phyloP scores from a whole-genome alignment of 2,797 vertebrate genomes.

The Scomberomorus guttatus region DNA sequence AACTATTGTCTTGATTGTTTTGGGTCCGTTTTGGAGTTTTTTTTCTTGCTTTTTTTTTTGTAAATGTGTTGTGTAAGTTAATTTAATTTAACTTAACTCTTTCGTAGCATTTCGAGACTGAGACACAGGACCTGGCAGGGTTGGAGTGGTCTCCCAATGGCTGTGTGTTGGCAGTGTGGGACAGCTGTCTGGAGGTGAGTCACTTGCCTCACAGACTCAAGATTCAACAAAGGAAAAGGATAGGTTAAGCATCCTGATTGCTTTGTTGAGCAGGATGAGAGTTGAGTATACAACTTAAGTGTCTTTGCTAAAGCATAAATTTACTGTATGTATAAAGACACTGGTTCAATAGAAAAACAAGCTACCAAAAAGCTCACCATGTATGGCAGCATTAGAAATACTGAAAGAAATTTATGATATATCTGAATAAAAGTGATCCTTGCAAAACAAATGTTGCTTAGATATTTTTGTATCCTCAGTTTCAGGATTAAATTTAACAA shows the following conservation, averaged over 20 bases:
- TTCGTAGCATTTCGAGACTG: slow-evolving; percentile 94
- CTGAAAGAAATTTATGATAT: neutral
- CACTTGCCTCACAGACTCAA: neutral
- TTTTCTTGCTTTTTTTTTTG: neutral
- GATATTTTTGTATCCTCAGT: neutral
- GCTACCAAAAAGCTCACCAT: neutral
- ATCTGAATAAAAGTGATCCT: neutral
- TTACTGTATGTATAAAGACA: neutral
- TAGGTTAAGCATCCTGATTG: neutral
- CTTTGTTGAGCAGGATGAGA: neutral
- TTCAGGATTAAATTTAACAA: neutral
- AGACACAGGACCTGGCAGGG: slow-evolving; percentile 94
- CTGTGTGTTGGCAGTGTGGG: slow-evolving; percentile 96
- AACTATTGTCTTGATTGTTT: neutral
- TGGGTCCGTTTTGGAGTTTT: neutral
- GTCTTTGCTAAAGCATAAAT: too few species aligned
- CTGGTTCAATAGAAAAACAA: neutral
- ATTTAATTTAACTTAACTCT: slow-evolving; percentile 7
- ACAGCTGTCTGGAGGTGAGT: slow-evolving; percentile 93
- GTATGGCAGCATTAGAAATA: neutral
- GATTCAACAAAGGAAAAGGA: neutral
- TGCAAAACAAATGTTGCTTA: slow-evolving; percentile 1
- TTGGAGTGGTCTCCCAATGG: slow-evolving; percentile 97
- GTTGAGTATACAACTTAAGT: too few species aligned
- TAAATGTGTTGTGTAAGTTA: neutral